Conservation (phyloP, 2,888 invertebrate species). For the Cetonia aurata region DNA sequence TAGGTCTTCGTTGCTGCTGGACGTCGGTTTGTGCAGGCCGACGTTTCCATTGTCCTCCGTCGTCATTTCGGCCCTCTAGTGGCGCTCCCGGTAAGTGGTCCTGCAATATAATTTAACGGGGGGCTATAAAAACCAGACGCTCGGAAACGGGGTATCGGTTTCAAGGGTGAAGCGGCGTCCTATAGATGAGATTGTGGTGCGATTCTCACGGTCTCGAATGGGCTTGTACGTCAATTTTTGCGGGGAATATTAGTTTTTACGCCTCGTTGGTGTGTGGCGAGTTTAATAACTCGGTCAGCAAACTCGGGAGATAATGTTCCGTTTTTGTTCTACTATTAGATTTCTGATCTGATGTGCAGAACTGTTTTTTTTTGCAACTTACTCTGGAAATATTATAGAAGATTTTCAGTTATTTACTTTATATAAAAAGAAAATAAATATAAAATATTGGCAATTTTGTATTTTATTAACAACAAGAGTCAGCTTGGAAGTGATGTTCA, state of each 20-base stretch:
- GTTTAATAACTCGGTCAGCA: neutral
- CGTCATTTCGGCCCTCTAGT: conserved; percentile 55
- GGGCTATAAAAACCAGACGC: conserved; percentile 13
- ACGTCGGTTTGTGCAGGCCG: conserved; percentile 62
- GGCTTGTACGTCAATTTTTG: conserved; percentile 5
- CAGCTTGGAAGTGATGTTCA: too few relatives aligned
- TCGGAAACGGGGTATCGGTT: neutral
- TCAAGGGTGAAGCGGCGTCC: neutral
- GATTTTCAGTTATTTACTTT: too few relatives aligned
- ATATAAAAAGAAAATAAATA: too few relatives aligned
- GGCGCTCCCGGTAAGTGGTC: conserved; percentile 11
- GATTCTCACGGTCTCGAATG: neutral
- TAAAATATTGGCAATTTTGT: too few relatives aligned
- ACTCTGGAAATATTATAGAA: neutral
- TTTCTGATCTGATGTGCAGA: neutral
- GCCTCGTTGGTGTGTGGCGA: neutral
- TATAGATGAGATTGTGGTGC: neutral
- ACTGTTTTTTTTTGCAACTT: neutral
- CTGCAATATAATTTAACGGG: conserved; percentile 39
- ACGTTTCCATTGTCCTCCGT: conserved; percentile 66
- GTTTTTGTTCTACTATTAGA: neutral
- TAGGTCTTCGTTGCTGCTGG: conserved; percentile 75
- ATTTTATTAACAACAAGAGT: too few relatives aligned
- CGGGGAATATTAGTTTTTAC: neutral
- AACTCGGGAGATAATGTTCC: neutral